A percentile compares a stretch with the other conserved stretches of the same genome.
Evolutionary conservation across 1,140 invertebrate species (phyloP).

Genomic region (Archivesica marissinica): DNA sequence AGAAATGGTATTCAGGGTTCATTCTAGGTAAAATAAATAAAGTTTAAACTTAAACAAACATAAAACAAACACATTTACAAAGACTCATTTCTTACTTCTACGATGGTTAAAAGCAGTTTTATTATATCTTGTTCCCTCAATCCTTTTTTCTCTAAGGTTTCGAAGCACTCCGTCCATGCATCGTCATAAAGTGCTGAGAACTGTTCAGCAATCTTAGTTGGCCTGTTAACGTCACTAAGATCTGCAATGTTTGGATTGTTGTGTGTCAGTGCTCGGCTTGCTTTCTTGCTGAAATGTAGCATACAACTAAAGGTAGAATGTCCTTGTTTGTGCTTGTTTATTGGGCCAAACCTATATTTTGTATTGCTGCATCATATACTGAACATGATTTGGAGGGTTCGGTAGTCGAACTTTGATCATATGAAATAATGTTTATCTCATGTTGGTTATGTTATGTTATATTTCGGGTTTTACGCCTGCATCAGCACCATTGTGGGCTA

Average conservation of each 20-base stretch:
- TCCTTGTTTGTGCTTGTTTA: neutral
- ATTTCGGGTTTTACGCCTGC: no score
- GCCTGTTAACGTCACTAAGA: neutral
- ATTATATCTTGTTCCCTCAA: neutral
- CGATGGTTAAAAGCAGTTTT: neutral
- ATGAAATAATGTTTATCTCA: neutral
- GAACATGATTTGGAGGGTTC: neutral
- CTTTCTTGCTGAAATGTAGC: neutral
- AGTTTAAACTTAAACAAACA: neutral
- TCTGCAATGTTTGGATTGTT: neutral
- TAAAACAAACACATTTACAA: neutral
- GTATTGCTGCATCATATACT: neutral
- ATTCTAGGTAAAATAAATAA: neutral
- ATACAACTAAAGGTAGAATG: neutral
- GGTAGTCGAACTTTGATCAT: neutral
- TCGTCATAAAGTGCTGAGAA: neutral
- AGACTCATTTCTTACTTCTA: neutral
- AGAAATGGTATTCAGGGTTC: neutral
- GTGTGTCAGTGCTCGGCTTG: neutral
- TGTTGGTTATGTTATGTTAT: neutral
- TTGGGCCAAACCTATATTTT: neutral
- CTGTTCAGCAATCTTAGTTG: neutral
- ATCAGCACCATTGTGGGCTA: no score
- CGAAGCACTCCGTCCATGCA: neutral
- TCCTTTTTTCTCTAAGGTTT: neutral